Base-by-base conservation (phyloP, 2,797 vertebrate genomes). In the Falco novaeseelandiae region DNA sequence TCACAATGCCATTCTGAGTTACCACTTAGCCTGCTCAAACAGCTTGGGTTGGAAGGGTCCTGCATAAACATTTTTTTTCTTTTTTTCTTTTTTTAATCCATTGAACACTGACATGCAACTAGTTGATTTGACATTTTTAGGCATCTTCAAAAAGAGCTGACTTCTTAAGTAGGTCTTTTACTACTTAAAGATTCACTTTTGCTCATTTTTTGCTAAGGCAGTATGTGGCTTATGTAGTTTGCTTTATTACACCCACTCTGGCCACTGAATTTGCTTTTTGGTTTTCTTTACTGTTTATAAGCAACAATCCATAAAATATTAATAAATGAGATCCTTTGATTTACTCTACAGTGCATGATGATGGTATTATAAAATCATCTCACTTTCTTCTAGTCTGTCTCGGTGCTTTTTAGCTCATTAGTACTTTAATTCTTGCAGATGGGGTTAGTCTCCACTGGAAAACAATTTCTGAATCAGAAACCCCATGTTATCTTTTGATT, bases 271-370 rank as follows among this genome's bases (percentile, higher is more conserved):
- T 95, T 90, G 26, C 87, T 42, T 42, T 42, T 42, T 91, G 27
- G 1, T 88, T 92, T 90, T 86, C 76, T 97, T 96, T 91, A 32
- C 62, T 97, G 58, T 93, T 97, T 96, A 80, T 91, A 92, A 96
- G 44, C 67, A 85, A 80, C 20, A 57, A 95, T 34, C 27, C 89
- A 93, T 97, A 87, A 98, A 97, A 97, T 96, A 97, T 96, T 97
- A 97, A 98, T 94, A 87, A 71, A 94, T 81, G 2, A 83, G 19
- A 74, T 65, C 51, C 86, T 97, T 97, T 97, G 87, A 96, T 97
- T 97, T 94, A 59, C 59, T 93, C 66, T 90, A 42, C 30, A 80
- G 48, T 77, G 49, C 40, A 22, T 86, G 61, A 46, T 96, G 87
- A 89, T 83, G 21, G 30, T 71, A 52, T 69, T 86, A 57, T 66